phyloP scores from a whole-genome alignment of 35 echinoderm and acorn worm genomes.

The Heliocidaris erythrogramma region DNA sequence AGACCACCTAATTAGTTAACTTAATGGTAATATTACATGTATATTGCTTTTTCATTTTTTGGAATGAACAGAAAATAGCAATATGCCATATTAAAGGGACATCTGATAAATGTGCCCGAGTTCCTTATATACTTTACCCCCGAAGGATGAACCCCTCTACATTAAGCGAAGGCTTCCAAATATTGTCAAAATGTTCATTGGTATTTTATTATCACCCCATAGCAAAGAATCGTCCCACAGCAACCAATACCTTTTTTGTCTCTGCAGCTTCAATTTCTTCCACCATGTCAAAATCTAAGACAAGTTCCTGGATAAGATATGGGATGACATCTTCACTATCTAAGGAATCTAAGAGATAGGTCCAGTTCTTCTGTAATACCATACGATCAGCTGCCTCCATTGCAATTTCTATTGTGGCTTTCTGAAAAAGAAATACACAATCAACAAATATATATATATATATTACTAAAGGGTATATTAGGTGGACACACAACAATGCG shows the following conservation, averaged over 20 bases:
- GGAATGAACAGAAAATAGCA: no score
- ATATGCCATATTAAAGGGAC: no score
- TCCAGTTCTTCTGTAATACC: constrained; percentile 42
- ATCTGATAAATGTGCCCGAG: no score
- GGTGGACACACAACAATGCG: no score
- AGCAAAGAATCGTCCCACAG: no score
- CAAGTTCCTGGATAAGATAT: constrained; percentile 15
- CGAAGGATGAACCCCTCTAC: background rate
- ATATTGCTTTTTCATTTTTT: no score
- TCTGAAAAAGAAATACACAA: background rate
- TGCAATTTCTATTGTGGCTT: background rate
- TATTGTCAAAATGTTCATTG: background rate
- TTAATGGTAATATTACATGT: no score
- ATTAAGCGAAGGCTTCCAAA: background rate
- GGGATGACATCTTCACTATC: constrained; percentile 24
- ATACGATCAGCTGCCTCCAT: constrained; percentile 16
- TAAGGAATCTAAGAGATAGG: constrained; percentile 29
- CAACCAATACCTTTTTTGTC: background rate
- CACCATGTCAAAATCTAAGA: constrained; percentile 24
- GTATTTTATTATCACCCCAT: no score
- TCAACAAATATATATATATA: no score
- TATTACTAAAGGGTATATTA: no score
- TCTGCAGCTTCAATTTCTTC: constrained; percentile 36
- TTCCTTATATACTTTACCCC: background rate
- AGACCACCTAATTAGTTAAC: no score